Percentiles rank a stretch among this genome's conserved stretches.
Evolutionary conservation across 1,140 invertebrate species (phyloP).

Genomic region (Ephestia elutella): DNA sequence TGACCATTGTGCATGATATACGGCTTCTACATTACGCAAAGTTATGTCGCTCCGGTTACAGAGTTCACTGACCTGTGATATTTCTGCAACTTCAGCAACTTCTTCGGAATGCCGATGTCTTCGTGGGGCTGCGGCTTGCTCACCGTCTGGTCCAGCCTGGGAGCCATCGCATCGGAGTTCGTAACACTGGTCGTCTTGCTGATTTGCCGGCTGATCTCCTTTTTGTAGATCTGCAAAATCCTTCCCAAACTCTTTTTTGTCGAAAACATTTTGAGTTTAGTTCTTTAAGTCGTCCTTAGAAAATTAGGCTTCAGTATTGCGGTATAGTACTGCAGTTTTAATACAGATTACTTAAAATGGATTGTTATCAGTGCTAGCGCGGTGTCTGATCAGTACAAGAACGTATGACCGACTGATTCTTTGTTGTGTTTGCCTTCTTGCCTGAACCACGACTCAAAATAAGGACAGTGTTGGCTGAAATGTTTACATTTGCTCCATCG

Average conservation of each 20-base stretch:
- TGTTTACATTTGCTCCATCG: constrained; percentile 65
- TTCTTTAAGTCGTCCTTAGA: constrained; percentile 6
- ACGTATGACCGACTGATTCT: constrained; percentile 70
- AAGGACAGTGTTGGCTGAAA: constrained; percentile 40
- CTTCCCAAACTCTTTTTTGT: constrained; percentile 62
- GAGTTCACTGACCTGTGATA: constrained; percentile 73
- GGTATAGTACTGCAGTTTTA: not conserved
- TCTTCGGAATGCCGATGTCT: constrained; percentile 54
- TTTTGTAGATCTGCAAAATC: constrained; percentile 60
- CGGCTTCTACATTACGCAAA: constrained; percentile 41
- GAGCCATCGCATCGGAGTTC: constrained; percentile 75
- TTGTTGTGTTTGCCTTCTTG: constrained; percentile 65
- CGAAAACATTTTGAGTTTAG: constrained; percentile 58
- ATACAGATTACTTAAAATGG: not conserved
- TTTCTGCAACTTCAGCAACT: constrained; percentile 70
- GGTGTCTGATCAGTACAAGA: constrained; percentile 39
- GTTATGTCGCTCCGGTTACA: constrained; percentile 24
- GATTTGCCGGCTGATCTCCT: constrained; percentile 70
- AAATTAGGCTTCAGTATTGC: not conserved
- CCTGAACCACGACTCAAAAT: constrained; percentile 51
- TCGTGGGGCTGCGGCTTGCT: constrained; percentile 54
- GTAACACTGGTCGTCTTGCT: constrained; percentile 75
- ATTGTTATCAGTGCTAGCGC: not conserved
- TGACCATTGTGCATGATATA: constrained; percentile 4
- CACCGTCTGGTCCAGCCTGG: constrained; percentile 55